Base-by-base conservation (phyloP, 2,113 vertebrate genomes). In the Rhinopomastus cyanomelas region DNA sequence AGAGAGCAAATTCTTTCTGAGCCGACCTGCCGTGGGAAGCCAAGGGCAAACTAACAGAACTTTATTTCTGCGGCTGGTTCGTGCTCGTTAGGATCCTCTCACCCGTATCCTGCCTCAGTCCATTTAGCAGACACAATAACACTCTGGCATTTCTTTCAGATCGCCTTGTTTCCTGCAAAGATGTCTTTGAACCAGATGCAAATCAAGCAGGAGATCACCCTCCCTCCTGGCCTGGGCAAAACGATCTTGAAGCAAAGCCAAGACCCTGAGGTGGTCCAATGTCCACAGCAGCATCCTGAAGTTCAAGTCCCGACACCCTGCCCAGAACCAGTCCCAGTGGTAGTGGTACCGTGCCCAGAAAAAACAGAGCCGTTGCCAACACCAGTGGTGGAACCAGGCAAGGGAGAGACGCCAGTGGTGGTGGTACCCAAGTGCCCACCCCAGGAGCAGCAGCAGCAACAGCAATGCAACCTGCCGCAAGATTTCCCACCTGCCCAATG, bases 171-270 rank as follows among this genome's bases (percentile, higher is more conserved):
- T 26, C 19, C 87, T 22, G 30, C 71, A 11, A 78, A 80, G 60
- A 96, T 96, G 95, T 85, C 95, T 85, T 20, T 87, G 79, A 87
- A 93, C 11, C 95, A 95, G 27, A 85, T 3, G 51, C 95, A 96
- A 2, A 77, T 93, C 78, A 95, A 96, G 67, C 95, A 96, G 81
- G 91, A 93, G 22, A 52, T 93, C 62, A 55, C n/a, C 23, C 81
- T 96, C 32, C 95, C 95, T 1, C 67, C 93, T 1, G 75, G 85
- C 18, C 60, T 95, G 67, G 32, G 57, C 37, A 92, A 95, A 60
- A 37, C 12, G 1, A 1, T 20, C 16, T 9, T 82, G 3, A 74
- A 90, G 20, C 27, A 53, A 17, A 85, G 13, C 60, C 86, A 62
- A 29, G 95, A 85, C 25, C 42, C 73, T 7, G 93, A 90, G 13